Base-by-base conservation (phyloP, 1,140 invertebrate species). In the Matsumurasca onukii region DNA sequence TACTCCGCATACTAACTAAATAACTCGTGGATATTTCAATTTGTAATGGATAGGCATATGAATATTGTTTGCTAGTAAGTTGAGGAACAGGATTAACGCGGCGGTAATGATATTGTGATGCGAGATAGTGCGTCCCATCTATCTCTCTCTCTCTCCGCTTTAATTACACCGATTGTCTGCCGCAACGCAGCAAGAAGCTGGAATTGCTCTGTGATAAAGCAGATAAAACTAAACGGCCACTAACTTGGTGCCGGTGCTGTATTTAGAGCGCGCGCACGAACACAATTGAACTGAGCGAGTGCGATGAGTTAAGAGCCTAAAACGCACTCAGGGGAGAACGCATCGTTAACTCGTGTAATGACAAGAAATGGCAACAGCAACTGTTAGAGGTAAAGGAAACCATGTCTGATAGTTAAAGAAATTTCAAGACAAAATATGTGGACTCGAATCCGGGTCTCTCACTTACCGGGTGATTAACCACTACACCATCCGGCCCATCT, bases 11-110 rank as follows among this genome's bases (percentile, higher is more conserved):
- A 59, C 55, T 27, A 59, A 59, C 24, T 59, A 59, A 59, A 59
- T 59, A 59, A 59, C 55, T 59, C 55, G 30, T 59, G 24, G 30
- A 59, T 59, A 59, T 59, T 59, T 59, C 55, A 59, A 59, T 59
- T 59, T 59, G 55, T 22, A 59, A 59, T 25, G 22, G 55, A 59
- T 59, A 59, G 34, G 17, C 17, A 39, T 39, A 39, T 39, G 34
- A 17, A 39, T 17, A 39, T 39, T 39, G 34, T 39, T 39, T 39
- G 34, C 17, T 39, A 39, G 5, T 39, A 9, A 39, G 5, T 39
- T 39, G 5, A n/a, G n/a, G n/a, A n/a, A n/a, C 34, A 17, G 5
- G 34, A 39, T 39, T 17, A 39, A 39, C 5, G 5, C 17, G 17
- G 34, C 34, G 17, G 17, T 39, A 39, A 39, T 39, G 34, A 39